phyloP scores from a whole-genome alignment of 1,140 invertebrate species.

The Trichoplusia ni region DNA sequence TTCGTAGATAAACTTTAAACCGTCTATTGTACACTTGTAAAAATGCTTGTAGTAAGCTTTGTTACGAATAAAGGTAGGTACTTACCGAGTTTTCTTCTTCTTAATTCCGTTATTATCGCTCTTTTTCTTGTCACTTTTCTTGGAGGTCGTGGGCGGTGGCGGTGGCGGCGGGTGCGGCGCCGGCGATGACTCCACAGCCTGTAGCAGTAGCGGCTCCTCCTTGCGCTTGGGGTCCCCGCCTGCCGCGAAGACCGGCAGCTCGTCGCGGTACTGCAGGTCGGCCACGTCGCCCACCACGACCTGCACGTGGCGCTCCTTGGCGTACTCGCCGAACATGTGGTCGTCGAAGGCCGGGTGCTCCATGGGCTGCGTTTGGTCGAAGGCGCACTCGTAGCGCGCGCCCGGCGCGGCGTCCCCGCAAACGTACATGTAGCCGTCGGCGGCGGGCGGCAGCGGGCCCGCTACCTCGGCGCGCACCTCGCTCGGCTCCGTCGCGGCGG shows the following conservation, averaged over 20 bases:
- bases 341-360: slow-evolving; percentile 89
- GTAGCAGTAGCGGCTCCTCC: slow-evolving; percentile 81
- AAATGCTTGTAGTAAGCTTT: neutral
- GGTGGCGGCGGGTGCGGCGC: slow-evolving; percentile 59
- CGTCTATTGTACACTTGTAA: no score
- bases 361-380: slow-evolving; percentile 79
- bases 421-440: slow-evolving; percentile 76
- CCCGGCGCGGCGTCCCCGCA: slow-evolving; percentile 62
- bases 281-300: slow-evolving; percentile 87
- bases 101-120: slow-evolving; percentile 93
- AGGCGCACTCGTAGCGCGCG: slow-evolving; percentile 69
- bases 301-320: slow-evolving; percentile 83
- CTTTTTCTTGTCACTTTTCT: slow-evolving; percentile 91
- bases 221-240: slow-evolving; percentile 76
- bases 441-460: slow-evolving; percentile 69
- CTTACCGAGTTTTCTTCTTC: slow-evolving; percentile 95
- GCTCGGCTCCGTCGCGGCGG: slow-evolving; percentile 72
- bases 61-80: neutral
- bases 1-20: neutral
- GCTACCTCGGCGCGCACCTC: slow-evolving; percentile 73
- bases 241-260: slow-evolving; percentile 76
- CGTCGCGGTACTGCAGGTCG: slow-evolving; percentile 80
- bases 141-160: slow-evolving; percentile 70
- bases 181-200: slow-evolving; percentile 65
- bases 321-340: slow-evolving; percentile 88